These are phyloP conservation scores for Cyrtorhinus lividipennis DNA, from an alignment of 1,140 invertebrate genomes.

Conservation along the genomic window DNA sequence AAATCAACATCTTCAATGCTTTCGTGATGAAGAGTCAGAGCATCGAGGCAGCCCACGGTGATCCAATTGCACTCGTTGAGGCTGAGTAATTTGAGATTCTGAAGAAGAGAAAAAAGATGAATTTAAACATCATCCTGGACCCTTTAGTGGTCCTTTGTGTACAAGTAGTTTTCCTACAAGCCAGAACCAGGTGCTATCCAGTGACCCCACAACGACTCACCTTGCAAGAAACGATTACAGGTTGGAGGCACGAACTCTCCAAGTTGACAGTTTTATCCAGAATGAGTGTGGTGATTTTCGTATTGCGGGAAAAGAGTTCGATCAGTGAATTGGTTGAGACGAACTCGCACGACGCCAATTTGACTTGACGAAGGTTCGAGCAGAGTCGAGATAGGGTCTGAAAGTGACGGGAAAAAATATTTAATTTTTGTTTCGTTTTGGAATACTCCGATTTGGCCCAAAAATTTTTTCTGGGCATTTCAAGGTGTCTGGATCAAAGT, in stretches of 20 bases:
- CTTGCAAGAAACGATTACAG: slow-evolving; percentile 18
- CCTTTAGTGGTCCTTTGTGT: no score
- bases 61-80: slow-evolving; percentile 19
- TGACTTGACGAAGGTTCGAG: slow-evolving; percentile 15
- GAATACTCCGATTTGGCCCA: no score
- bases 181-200: neutral
- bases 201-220: neutral
- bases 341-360: slow-evolving; percentile 12
- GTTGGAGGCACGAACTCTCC: slow-evolving; percentile 15
- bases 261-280: slow-evolving; percentile 13
- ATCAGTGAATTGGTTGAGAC: slow-evolving; percentile 12
- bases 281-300: slow-evolving; percentile 12
- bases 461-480: no score
- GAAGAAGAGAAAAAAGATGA: neutral
- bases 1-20: slow-evolving; percentile 16
- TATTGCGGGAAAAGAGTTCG: slow-evolving; percentile 14
- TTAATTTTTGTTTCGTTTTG: no score
- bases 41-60: slow-evolving; percentile 19
- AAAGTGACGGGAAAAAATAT: no score
- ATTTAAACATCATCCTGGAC: no score
- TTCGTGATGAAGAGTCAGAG: slow-evolving; percentile 19
- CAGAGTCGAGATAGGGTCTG: slow-evolving; percentile 15
- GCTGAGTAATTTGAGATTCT: slow-evolving; percentile 18
- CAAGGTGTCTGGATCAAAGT: no score
- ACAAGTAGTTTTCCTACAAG: no score